Evolutionary conservation across 2,797 vertebrate genomes (phyloP).

Genomic region (Tympanoctomys barrerae): DNA sequence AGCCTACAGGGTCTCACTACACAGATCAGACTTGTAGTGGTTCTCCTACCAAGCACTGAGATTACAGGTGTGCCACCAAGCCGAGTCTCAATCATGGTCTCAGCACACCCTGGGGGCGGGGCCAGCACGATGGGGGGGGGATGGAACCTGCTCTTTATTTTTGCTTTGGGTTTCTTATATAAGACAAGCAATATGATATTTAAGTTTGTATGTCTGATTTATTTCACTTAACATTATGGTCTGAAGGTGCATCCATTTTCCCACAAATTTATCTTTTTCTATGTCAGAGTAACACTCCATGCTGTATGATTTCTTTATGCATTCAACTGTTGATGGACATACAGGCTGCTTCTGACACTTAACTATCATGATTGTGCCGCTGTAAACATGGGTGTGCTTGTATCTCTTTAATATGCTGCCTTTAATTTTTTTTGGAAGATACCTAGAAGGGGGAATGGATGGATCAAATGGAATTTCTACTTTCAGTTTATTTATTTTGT

Average conservation of each 20-base stretch:
- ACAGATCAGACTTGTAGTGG: no score
- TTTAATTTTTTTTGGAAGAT: no score
- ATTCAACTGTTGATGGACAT: neutral
- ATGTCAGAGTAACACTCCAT: neutral
- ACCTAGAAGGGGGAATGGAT: no score
- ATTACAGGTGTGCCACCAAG: no score
- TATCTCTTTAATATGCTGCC: neutral
- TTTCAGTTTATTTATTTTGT: neutral
- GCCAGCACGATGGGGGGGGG: no score
- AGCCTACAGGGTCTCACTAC: no score
- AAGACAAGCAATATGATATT: neutral
- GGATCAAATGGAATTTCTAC: no score
- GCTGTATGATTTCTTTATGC: neutral
- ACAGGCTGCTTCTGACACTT: neutral
- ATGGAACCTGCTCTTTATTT: neutral
- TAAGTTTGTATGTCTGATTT: neutral
- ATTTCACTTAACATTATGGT: neutral
- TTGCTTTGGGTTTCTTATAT: neutral
- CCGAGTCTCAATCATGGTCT: no score
- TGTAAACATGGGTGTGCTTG: neutral
- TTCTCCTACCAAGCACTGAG: no score
- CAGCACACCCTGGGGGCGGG: no score
- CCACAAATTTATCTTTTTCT: neutral
- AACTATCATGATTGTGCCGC: neutral
- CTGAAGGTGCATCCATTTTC: neutral